phyloP scores from a whole-genome alignment of 1,140 invertebrate species.

The Vanessa tameamea region DNA sequence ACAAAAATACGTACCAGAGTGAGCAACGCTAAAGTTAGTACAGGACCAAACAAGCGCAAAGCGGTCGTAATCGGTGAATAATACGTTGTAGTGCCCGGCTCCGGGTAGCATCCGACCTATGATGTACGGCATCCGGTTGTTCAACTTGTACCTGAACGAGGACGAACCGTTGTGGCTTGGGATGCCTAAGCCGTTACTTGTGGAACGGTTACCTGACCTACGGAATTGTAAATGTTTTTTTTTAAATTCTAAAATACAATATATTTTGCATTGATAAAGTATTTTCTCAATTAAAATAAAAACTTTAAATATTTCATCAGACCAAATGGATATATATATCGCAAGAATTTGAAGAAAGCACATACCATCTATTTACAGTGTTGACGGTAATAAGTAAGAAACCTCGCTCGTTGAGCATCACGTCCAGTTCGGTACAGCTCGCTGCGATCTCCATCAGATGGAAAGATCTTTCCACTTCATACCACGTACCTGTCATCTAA shows the following conservation, averaged over 20 bases:
- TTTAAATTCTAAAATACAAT: background rate
- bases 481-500: slow-evolving; percentile 87
- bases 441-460: slow-evolving; percentile 85
- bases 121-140: slow-evolving; percentile 83
- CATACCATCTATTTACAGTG: slow-evolving; percentile 83
- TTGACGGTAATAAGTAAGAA: slow-evolving; percentile 82
- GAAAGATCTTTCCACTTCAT: slow-evolving; percentile 86
- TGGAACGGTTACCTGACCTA: slow-evolving; percentile 78
- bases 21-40: slow-evolving; percentile 82
- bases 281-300: too few relatives aligned
- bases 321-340: too few relatives aligned
- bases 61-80: slow-evolving; percentile 86
- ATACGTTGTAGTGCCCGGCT: slow-evolving; percentile 84
- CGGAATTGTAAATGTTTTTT: background rate
- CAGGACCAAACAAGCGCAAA: slow-evolving; percentile 88
- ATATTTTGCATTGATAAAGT: too few relatives aligned
- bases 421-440: slow-evolving; percentile 84
- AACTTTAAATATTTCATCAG: too few relatives aligned
- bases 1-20: slow-evolving; percentile 74
- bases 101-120: slow-evolving; percentile 85
- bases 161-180: slow-evolving; percentile 76
- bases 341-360: background rate
- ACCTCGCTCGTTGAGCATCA: slow-evolving; percentile 76
- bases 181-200: slow-evolving; percentile 77
- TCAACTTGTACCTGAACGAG: slow-evolving; percentile 81